A percentile compares a stretch with the other conserved stretches of the same genome.
Conservation (phyloP, 2,888 invertebrate species). For the Cheiracanthium punctorium region DNA sequence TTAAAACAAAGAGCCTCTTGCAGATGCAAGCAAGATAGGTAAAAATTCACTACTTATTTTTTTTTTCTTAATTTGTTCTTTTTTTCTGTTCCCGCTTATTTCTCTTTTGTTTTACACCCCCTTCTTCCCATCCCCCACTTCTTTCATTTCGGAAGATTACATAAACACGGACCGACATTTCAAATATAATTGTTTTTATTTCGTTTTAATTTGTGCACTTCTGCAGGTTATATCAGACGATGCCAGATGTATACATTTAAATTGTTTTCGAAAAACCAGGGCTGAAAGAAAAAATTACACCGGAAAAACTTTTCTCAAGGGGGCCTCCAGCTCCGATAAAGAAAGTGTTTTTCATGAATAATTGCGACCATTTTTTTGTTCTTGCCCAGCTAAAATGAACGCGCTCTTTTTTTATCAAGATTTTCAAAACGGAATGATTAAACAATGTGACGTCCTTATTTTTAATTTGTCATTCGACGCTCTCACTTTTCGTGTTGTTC, state of each 20-base stretch:
- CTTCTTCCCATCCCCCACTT: constrained; percentile 8
- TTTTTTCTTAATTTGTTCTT: background rate
- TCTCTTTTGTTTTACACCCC: background rate
- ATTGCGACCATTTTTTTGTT: background rate
- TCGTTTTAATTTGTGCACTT: constrained; percentile 62
- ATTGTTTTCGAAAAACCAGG: constrained; percentile 42
- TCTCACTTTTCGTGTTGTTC: background rate
- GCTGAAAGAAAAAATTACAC: constrained; percentile 6
- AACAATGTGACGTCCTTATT: constrained; percentile 37
- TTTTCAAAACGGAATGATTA: constrained; percentile 38
- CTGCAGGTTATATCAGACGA: constrained; percentile 50
- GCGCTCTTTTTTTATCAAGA: constrained; percentile 49
- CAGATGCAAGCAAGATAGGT: constrained; percentile 36
- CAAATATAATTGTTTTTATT: constrained; percentile 69
- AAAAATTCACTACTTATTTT: background rate
- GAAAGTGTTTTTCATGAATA: constrained; percentile 44
- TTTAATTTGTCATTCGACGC: constrained; percentile 64
- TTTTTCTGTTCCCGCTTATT: constrained; percentile 14
- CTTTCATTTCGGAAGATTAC: constrained; percentile 40
- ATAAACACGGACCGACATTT: constrained; percentile 55
- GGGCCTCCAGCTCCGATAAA: constrained; percentile 53
- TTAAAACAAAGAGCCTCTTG: constrained; percentile 63
- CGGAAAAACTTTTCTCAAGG: constrained; percentile 27
- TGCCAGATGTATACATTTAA: constrained; percentile 53
- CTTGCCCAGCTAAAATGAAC: background rate